phyloP scores from a whole-genome alignment of 2,113 vertebrate genomes.

The Clupea harengus region DNA sequence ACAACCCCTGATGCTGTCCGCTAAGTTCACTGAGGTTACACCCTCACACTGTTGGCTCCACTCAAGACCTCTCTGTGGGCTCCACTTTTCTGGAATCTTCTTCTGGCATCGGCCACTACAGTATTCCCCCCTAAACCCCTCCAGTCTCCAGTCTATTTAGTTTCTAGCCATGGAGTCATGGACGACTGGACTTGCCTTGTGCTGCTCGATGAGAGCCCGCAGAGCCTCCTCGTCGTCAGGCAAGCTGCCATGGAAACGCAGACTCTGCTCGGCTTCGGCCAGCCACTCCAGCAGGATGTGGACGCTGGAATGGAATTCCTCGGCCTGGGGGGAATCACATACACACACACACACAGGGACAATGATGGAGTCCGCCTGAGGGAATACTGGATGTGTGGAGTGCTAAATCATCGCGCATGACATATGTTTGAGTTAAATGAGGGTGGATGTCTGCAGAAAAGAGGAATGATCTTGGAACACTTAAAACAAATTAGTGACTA shows the following conservation, averaged over 20 bases:
- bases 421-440: too few relatives aligned
- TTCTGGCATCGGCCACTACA: not conserved
- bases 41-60: not conserved
- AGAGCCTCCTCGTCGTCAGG: conserved; percentile 95
- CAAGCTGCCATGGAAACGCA: conserved; percentile 91
- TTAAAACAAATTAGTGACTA: not conserved
- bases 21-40: not conserved
- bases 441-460: too few relatives aligned
- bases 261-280: conserved; percentile 91
- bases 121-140: not conserved
- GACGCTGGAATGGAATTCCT: conserved; percentile 95
- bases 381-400: too few relatives aligned
- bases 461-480: not conserved
- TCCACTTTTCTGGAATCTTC: not conserved
- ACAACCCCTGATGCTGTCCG: not conserved
- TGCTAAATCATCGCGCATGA: too few relatives aligned
- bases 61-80: not conserved
- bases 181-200: conserved; percentile 73
- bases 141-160: not conserved
- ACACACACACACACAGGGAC: not conserved
- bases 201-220: conserved; percentile 84
- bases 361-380: not conserved
- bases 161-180: not conserved
- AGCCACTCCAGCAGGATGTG: conserved; percentile 95
- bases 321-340: conserved; percentile 72